Conservation (phyloP, 2,797 vertebrate genomes). For the Vespertilio murinus region DNA sequence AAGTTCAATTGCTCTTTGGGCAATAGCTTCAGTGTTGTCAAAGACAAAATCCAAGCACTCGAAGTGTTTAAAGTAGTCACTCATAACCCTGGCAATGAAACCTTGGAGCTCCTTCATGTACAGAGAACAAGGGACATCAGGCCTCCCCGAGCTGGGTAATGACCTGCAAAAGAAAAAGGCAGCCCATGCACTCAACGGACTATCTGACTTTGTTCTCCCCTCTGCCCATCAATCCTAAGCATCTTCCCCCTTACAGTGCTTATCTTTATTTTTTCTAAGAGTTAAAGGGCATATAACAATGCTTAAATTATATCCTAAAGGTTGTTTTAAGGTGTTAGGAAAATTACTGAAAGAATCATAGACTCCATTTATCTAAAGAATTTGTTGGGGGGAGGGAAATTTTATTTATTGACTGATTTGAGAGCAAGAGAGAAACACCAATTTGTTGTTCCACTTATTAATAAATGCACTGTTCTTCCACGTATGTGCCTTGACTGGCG, state of each 20-base stretch:
- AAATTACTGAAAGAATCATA: slow-evolving; percentile 38
- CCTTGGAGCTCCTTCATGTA: slow-evolving; percentile 99
- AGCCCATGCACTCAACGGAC: neutral
- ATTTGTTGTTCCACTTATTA: neutral
- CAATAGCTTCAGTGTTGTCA: slow-evolving; percentile 92
- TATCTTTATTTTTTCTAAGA: slow-evolving; percentile 52
- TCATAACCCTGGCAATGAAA: slow-evolving; percentile 94
- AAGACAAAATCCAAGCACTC: slow-evolving; percentile 96
- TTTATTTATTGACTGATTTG: neutral
- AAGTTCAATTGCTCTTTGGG: slow-evolving; percentile 92
- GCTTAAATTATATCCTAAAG: slow-evolving; percentile 35
- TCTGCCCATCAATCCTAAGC: neutral
- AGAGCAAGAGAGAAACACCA: neutral
- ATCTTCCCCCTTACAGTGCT: neutral
- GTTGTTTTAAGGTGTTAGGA: slow-evolving; percentile 1
- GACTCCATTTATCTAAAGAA: slow-evolving; percentile 48
- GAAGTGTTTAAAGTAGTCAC: slow-evolving; percentile 94
- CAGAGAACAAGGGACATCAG: slow-evolving; percentile 94
- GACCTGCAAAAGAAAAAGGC: slow-evolving; percentile 83
- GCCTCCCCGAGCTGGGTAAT: slow-evolving; percentile 84
- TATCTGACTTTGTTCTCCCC: neutral
- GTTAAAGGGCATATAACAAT: slow-evolving; percentile 15
- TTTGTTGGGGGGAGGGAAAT: neutral
- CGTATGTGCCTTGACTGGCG: neutral
- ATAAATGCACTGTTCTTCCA: neutral